Percentiles rank a stretch among this genome's conserved stretches.
Evolutionary conservation across 2,888 invertebrate genomes (phyloP).

Genomic region (Meliscaeva auricollis): DNA sequence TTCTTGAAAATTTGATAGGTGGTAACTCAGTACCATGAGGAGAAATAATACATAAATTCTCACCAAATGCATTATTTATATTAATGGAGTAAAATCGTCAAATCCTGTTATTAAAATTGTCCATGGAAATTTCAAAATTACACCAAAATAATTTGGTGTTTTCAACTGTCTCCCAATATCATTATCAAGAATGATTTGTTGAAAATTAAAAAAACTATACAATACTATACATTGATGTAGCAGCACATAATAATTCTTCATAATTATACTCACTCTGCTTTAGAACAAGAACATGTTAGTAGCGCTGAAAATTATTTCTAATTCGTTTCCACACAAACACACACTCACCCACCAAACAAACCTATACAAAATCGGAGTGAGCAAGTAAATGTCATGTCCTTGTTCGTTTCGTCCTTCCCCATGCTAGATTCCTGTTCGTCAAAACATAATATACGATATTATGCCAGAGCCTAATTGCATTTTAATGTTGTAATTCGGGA

Average conservation of each 20-base stretch:
- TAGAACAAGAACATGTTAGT: conserved; percentile 42
- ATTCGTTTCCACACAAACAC: conserved; percentile 17
- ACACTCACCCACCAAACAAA: not conserved
- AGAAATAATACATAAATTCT: not conserved
- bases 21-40: too few species aligned
- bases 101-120: conserved; percentile 10
- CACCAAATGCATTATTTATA: not conserved
- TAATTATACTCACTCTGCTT: conserved; percentile 59
- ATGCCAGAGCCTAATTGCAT: conserved; percentile 63
- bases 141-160: too few species aligned
- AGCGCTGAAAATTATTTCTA: conserved; percentile 50
- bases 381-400: conserved; percentile 61
- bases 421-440: not conserved
- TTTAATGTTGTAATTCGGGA: conserved; percentile 68
- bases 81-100: conserved; percentile 1
- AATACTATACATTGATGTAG: not conserved
- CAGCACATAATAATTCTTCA: conserved; percentile 53
- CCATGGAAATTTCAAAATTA: not conserved
- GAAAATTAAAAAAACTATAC: not conserved
- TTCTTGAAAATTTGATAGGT: too few species aligned
- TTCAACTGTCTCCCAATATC: not conserved
- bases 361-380: not conserved
- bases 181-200: conserved; percentile 8
- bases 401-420: conserved; percentile 27
- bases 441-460: conserved; percentile 24